A percentile compares a stretch with the other conserved stretches of the same genome.
These are phyloP conservation scores for Polia nebulosa DNA, from an alignment of 2,888 invertebrate species.

Conservation along the genomic window DNA sequence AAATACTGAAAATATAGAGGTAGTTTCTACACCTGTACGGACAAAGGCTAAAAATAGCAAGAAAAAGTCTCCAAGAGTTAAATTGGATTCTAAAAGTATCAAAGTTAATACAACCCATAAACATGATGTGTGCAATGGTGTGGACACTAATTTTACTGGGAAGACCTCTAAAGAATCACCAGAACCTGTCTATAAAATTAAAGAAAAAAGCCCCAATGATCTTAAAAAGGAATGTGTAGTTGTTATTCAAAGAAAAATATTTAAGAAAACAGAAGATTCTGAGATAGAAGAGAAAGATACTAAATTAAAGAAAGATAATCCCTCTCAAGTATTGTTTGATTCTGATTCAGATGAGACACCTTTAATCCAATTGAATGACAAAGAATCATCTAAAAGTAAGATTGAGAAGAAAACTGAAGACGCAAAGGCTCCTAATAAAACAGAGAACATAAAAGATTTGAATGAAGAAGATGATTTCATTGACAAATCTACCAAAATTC, in stretches of 20 bases:
- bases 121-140: conserved; percentile 5
- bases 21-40: conserved; percentile 61
- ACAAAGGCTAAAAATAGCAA: conserved; percentile 70
- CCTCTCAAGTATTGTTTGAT: conserved; percentile 77
- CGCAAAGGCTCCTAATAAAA: background rate
- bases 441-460: background rate
- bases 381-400: conserved; percentile 49
- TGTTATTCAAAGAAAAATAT: conserved; percentile 85
- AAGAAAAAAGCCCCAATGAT: conserved; percentile 80
- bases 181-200: conserved; percentile 48
- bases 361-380: conserved; percentile 75
- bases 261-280: conserved; percentile 70
- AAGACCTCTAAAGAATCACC: background rate
- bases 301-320: conserved; percentile 45
- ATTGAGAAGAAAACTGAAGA: conserved; percentile 18
- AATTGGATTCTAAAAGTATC: conserved; percentile 25
- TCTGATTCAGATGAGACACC: conserved; percentile 85
- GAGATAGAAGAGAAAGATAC: conserved; percentile 25
- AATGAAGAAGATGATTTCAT: conserved; percentile 78
- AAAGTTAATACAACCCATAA: conserved; percentile 26
- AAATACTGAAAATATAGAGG: conserved; percentile 21
- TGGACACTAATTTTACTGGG: conserved; percentile 12
- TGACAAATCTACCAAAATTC: conserved; percentile 56
- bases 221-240: conserved; percentile 86
- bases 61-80: conserved; percentile 40